Percentiles rank a stretch among this genome's conserved stretches.
Conservation (phyloP, 2,113 vertebrate species). For the Oriolus oriolus region DNA sequence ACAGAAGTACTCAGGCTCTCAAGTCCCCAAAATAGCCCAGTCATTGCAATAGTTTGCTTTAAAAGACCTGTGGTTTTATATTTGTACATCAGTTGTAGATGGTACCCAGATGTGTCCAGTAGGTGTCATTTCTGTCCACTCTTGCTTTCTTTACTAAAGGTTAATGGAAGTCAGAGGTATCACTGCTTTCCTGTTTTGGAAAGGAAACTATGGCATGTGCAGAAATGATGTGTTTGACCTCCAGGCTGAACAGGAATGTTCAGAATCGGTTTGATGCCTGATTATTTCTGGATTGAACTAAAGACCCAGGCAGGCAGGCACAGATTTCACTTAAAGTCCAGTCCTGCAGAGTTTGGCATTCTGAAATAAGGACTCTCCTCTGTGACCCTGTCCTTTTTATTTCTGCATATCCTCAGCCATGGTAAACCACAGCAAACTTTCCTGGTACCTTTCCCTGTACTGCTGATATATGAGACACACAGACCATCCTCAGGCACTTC, state of each 20-base stretch:
- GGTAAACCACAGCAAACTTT: not conserved
- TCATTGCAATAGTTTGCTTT: not conserved
- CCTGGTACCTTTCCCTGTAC: not conserved
- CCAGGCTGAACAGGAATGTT: not conserved
- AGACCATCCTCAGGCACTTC: not conserved
- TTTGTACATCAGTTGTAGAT: not conserved
- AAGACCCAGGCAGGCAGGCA: not conserved
- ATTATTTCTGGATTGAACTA: not conserved
- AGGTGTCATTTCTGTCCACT: not conserved
- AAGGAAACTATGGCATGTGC: not conserved
- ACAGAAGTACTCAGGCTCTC: not conserved
- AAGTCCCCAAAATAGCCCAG: not conserved
- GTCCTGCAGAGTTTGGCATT: not conserved
- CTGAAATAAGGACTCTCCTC: not conserved
- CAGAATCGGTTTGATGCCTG: not conserved
- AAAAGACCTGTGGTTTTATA: not conserved
- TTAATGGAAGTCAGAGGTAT: not conserved
- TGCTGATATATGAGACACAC: not conserved
- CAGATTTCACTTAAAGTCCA: not conserved
- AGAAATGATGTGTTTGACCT: not conserved
- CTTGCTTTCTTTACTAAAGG: not conserved
- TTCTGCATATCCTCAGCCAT: not conserved
- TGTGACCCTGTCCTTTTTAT: not conserved
- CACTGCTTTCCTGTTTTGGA: not conserved
- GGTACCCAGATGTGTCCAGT: not conserved